Percentiles rank a stretch among this genome's conserved stretches.
phyloP scores from a whole-genome alignment of 2,797 vertebrate genomes.

The Epinephelus coioides region DNA sequence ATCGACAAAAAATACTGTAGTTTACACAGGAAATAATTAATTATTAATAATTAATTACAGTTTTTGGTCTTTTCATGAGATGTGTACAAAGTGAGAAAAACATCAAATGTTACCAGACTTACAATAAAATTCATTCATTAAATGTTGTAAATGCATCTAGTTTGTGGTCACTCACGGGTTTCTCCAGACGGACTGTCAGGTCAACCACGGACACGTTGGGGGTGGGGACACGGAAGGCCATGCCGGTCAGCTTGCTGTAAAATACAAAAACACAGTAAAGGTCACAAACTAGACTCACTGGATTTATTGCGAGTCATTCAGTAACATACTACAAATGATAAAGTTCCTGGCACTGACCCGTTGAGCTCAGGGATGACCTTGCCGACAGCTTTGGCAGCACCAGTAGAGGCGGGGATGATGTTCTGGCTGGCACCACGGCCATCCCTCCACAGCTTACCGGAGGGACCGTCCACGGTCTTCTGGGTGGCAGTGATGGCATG shows the following conservation, averaged over 20 bases:
- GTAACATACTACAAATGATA: fast-evolving
- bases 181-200: slow-evolving; percentile 95
- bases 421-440: slow-evolving; percentile 97
- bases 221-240: slow-evolving; percentile 99
- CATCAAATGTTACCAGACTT: neutral
- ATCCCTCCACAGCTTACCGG: slow-evolving; percentile 96
- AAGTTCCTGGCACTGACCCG: slow-evolving; percentile 85
- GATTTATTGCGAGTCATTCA: neutral
- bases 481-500: slow-evolving; percentile 98
- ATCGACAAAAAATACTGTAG: neutral
- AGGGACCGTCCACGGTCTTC: slow-evolving; percentile 98
- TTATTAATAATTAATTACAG: too few species aligned
- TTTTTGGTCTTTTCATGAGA: neutral
- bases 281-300: neutral
- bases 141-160: neutral
- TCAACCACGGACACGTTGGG: slow-evolving; percentile 98
- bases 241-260: slow-evolving; percentile 95
- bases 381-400: slow-evolving; percentile 97
- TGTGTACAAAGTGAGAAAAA: neutral
- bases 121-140: neutral
- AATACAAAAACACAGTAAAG: neutral
- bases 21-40: neutral
- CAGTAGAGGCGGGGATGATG: slow-evolving; percentile 98
- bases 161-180: slow-evolving; percentile 88
- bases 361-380: slow-evolving; percentile 98